These are phyloP conservation scores for Tetrax tetrax DNA, from an alignment of 2,113 vertebrate species.

Conservation along the genomic window DNA sequence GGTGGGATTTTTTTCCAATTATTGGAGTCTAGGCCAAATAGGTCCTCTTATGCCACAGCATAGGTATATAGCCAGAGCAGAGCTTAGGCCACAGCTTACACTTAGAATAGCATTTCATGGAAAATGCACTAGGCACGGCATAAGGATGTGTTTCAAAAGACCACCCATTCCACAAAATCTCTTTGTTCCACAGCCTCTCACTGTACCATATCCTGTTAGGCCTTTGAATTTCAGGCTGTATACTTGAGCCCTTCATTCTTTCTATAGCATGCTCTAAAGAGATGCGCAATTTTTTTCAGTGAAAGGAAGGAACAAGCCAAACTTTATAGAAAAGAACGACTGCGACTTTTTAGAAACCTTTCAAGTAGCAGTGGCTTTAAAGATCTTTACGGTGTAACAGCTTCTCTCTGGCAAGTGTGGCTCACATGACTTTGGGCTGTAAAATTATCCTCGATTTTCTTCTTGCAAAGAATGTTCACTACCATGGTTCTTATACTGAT, in stretches of 20 bases:
- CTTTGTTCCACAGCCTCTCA: not conserved
- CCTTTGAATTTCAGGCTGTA: not conserved
- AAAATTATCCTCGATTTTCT: not conserved
- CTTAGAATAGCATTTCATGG: not conserved
- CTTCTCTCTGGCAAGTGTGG: not conserved
- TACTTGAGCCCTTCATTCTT: not conserved
- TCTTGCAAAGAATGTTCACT: not conserved
- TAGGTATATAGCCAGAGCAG: not conserved
- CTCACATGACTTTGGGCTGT: not conserved
- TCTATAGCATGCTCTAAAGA: not conserved
- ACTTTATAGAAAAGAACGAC: not conserved
- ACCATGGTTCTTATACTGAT: not conserved
- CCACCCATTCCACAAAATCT: not conserved
- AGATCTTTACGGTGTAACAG: not conserved
- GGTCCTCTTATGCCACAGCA: not conserved
- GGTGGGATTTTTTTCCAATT: fast-evolving
- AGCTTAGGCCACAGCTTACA: not conserved
- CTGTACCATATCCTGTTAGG: not conserved
- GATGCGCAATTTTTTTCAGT: not conserved
- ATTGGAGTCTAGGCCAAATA: not conserved
- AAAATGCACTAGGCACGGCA: not conserved
- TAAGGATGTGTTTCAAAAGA: not conserved
- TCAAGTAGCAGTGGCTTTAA: not conserved
- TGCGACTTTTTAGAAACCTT: not conserved
- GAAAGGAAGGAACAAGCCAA: not conserved